Base-by-base conservation (phyloP, 1,140 invertebrate species). In the Tetraneura akinire region DNA sequence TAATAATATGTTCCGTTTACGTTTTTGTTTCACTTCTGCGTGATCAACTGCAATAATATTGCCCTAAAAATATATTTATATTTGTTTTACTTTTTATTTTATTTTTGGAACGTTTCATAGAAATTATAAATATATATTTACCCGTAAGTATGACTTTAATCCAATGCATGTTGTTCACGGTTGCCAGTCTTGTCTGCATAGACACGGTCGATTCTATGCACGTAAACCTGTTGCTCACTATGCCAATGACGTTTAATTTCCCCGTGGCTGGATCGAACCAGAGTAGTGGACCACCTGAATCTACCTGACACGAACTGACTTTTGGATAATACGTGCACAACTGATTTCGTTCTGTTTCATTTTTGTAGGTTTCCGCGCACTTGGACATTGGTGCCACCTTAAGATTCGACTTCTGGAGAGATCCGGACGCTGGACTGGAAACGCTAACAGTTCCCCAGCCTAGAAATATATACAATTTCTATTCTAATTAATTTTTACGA, bases 231-330 rank as follows among this genome's bases (percentile, higher is more conserved):
- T 60, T 23, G 21, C 74, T 62, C 1, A 78, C 53, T 11, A 78
- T 55, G 5, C 74, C 74, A 10, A 78, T 60, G 1, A 78, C 9
- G 53, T 55, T 60, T 11, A 78, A 51, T 45, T 21, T 60, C 3
- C 74, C 74, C 0, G 51, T 78, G n/a, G 23, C 21, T 16, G 74
- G 74, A 23, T 78, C 74, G 9, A 55, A 10, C 74, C 74, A 78
- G 1, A 78, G 14, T 9, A 78, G 37, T 3, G 74, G 74, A 23
- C 74, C 42, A 0, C 74, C 74, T 9, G 55, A 78, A 9, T 78
- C 74, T 21, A 78, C 42, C 16, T 62, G 74, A 78, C 74, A 78
- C n/a, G 55, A 21, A 29, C 62, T 57, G n/a, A 57, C 21, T 47
- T 78, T 78, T 1, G n/a, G 11, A 16, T 47, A n/a, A 10, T 42